These are phyloP conservation scores for Cyrtonyx montezumae DNA, from an alignment of 2,113 vertebrate species.

Conservation along the genomic window DNA sequence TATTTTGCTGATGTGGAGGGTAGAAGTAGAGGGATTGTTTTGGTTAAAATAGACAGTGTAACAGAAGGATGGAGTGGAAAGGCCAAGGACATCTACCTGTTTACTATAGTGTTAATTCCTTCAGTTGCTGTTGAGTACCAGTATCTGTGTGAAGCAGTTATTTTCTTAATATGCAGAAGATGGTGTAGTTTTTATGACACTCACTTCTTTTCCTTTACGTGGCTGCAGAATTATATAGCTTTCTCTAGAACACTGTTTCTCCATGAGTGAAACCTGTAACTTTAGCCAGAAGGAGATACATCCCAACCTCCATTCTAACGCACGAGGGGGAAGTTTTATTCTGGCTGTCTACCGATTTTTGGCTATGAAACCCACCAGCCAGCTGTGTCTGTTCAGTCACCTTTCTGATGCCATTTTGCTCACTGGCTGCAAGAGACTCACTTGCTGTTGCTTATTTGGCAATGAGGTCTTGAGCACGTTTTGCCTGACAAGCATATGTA, in stretches of 20 bases:
- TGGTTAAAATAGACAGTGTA: constrained; percentile 26
- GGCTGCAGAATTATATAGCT: constrained; percentile 28
- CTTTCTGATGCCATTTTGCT: constrained; percentile 52
- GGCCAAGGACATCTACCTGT: constrained; percentile 34
- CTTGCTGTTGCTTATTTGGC: constrained; percentile 64
- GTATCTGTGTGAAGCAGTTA: neutral
- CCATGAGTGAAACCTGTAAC: neutral
- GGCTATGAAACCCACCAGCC: constrained; percentile 10
- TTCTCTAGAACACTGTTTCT: neutral
- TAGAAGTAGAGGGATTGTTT: constrained; percentile 28
- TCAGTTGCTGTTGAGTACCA: neutral
- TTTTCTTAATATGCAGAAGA: constrained; percentile 19
- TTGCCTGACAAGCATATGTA: constrained; percentile 78
- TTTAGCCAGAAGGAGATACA: neutral
- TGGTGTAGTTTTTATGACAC: neutral
- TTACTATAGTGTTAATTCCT: constrained; percentile 9
- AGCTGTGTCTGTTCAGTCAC: neutral
- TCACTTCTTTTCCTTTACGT: neutral
- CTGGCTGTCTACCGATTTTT: neutral
- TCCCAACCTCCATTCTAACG: neutral
- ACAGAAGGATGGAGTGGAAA: constrained; percentile 8
- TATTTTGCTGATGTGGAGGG: constrained; percentile 9
- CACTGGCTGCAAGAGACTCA: neutral
- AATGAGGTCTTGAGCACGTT: constrained; percentile 69
- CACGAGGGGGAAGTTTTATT: neutral